Evolutionary conservation across 2,797 vertebrate genomes (phyloP).

Genomic region (Takifugu rubripes): DNA sequence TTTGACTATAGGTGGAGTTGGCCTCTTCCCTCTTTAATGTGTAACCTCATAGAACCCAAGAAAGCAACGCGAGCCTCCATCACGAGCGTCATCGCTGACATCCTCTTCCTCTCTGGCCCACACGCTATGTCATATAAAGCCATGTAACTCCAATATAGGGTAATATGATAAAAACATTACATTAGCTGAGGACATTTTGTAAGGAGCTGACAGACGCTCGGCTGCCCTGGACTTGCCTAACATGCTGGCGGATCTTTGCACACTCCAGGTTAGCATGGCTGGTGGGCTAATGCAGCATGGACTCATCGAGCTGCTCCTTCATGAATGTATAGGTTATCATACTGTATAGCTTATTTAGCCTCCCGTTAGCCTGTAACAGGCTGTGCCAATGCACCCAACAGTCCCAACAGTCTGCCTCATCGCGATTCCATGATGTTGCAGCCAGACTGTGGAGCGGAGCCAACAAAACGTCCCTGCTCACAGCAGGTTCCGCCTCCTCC

Average conservation of each 20-base stretch:
- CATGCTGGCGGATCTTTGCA: constrained; percentile 55
- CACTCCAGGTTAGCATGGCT: constrained; percentile 43
- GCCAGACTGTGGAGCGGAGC: constrained; percentile 56
- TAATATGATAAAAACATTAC: constrained; percentile 63
- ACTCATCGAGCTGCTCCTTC: no score
- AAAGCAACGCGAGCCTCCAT: neutral
- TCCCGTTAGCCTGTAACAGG: neutral
- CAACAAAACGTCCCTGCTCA: constrained; percentile 48
- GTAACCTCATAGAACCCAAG: no score
- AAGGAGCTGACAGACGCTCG: constrained; percentile 62
- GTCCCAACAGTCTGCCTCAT: constrained; percentile 38
- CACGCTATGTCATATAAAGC: constrained; percentile 34
- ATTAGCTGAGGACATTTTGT: constrained; percentile 31
- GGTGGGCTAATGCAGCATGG: constrained; percentile 33
- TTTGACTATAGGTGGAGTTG: no score
- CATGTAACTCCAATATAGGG: constrained; percentile 57
- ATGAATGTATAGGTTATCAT: no score
- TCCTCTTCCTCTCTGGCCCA: constrained; percentile 33
- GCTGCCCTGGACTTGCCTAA: constrained; percentile 53
- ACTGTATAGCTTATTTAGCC: constrained; percentile 19
- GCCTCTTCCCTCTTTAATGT: no score
- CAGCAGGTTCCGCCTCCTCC: constrained; percentile 45
- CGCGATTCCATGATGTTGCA: constrained; percentile 32
- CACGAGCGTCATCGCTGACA: constrained; percentile 44
- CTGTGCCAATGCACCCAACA: constrained; percentile 14